phyloP scores from a whole-genome alignment of 2,888 invertebrate genomes.

The Drosophila yooni region DNA sequence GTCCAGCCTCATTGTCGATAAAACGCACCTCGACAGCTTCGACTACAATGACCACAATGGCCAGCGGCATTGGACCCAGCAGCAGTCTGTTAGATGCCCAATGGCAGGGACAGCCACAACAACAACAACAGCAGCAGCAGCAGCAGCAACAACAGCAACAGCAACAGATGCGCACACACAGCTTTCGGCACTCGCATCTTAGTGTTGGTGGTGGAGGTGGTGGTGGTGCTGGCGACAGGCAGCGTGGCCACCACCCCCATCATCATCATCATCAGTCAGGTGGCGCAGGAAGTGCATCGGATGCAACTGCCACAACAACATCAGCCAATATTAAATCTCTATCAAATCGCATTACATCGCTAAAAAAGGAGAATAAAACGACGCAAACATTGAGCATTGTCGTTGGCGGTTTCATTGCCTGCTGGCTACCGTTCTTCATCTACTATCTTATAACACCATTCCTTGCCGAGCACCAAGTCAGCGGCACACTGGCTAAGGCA shows the following conservation, averaged over 20 bases:
- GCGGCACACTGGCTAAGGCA: slow-evolving; percentile 89
- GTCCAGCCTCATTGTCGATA: slow-evolving; percentile 79
- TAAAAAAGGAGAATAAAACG: slow-evolving; percentile 93
- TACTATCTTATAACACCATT: slow-evolving; percentile 93
- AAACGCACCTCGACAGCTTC: slow-evolving; percentile 80
- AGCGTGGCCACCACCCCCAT: slow-evolving; percentile 65
- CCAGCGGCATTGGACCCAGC: slow-evolving; percentile 72
- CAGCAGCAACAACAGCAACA: slow-evolving; percentile 19
- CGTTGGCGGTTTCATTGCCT: slow-evolving; percentile 94
- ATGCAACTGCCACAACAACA: slow-evolving; percentile 17
- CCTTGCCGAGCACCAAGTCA: slow-evolving; percentile 88
- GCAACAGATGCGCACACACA: slow-evolving; percentile 45
- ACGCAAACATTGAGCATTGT: slow-evolving; percentile 94
- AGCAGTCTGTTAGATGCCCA: slow-evolving; percentile 73
- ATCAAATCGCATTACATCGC: slow-evolving; percentile 87
- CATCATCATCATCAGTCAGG: slow-evolving; percentile 7
- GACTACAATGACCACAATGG: slow-evolving; percentile 79
- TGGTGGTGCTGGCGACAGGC: slow-evolving; percentile 29
- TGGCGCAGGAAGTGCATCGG: slow-evolving; percentile 1
- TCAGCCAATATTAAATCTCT: slow-evolving; percentile 82
- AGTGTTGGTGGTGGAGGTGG: slow-evolving; percentile 37
- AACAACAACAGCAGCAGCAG: slow-evolving; percentile 38
- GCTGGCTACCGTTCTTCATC: slow-evolving; percentile 95
- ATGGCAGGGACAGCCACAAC: slow-evolving; percentile 61
- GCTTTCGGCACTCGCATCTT: slow-evolving; percentile 71